Percentiles rank a stretch among this genome's conserved stretches.
phyloP scores from a whole-genome alignment of 2,113 vertebrate genomes.

The Ctenodactylus gundi region DNA sequence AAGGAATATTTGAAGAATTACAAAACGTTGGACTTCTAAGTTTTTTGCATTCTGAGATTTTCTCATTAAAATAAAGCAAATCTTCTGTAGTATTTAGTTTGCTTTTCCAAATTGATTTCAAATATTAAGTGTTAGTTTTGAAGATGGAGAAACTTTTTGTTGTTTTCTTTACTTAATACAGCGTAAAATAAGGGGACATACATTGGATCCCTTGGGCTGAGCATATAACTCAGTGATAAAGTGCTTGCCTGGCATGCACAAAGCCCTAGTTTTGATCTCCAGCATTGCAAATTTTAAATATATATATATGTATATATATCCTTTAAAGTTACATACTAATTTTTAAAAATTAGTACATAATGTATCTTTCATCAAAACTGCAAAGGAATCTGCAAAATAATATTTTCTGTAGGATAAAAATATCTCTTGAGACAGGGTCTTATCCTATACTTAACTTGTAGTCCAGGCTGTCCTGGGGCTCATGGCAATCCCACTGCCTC shows the following conservation, averaged over 20 bases:
- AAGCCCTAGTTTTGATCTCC: background rate
- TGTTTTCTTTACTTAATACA: constrained; percentile 27
- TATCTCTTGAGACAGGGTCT: background rate
- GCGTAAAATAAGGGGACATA: constrained; percentile 19
- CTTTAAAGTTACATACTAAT: constrained; percentile 23
- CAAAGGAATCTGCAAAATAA: constrained; percentile 1
- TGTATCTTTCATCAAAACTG: constrained; percentile 15
- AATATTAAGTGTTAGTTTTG: constrained; percentile 9
- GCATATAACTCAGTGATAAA: background rate
- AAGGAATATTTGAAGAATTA: constrained; percentile 36
- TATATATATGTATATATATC: background rate
- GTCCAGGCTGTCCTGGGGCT: too few relatives aligned
- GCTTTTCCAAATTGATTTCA: constrained; percentile 5
- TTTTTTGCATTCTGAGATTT: background rate
- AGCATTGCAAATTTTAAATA: too few relatives aligned
- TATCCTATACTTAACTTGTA: too few relatives aligned
- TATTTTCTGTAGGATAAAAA: too few relatives aligned
- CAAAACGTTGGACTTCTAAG: background rate
- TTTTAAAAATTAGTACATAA: background rate
- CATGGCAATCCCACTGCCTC: too few relatives aligned
- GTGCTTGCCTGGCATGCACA: background rate
- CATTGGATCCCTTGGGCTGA: background rate
- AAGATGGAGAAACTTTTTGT: background rate
- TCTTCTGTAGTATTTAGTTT: constrained; percentile 41
- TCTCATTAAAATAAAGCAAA: constrained; percentile 45